Percentiles rank a stretch among this genome's conserved stretches.
These are phyloP conservation scores for Mormyrus hasselquistii DNA, from an alignment of 2,797 vertebrate genomes.

Conservation along the genomic window DNA sequence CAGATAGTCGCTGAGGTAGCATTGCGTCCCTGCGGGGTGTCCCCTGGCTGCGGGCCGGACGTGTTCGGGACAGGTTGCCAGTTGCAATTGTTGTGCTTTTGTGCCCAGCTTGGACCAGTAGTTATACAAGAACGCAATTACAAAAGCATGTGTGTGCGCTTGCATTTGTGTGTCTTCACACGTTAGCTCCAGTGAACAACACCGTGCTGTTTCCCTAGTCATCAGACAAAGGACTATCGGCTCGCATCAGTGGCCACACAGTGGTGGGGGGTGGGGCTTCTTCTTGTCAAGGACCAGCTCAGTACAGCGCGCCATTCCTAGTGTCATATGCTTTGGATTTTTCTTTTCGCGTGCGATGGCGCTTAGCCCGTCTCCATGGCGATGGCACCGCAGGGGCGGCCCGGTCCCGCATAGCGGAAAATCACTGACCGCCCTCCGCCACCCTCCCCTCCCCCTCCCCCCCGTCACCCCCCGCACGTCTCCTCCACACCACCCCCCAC, in stretches of 20 bases:
- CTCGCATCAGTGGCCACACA: neutral
- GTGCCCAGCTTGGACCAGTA: neutral
- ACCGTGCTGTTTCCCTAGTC: neutral
- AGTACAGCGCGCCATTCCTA: neutral
- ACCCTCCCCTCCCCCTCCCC: too few species aligned
- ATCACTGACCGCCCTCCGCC: conserved; percentile 13
- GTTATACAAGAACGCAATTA: neutral
- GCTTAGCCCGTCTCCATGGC: conserved; percentile 15
- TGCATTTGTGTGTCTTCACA: neutral
- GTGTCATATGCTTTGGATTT: conserved; percentile 13
- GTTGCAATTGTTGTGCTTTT: neutral
- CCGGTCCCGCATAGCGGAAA: neutral
- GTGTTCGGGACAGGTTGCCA: neutral
- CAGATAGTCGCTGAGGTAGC: neutral
- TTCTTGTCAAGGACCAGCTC: neutral
- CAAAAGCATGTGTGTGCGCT: neutral
- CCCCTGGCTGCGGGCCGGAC: neutral
- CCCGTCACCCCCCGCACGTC: too few species aligned
- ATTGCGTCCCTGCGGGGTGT: neutral
- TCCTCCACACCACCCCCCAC: too few species aligned
- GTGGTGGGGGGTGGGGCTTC: neutral
- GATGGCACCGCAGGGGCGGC: neutral
- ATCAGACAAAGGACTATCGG: neutral
- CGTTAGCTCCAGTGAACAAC: neutral
- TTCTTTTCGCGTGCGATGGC: neutral